Evolutionary conservation across 2,113 vertebrate species (phyloP).

Genomic region (Raphicerus campestris): DNA sequence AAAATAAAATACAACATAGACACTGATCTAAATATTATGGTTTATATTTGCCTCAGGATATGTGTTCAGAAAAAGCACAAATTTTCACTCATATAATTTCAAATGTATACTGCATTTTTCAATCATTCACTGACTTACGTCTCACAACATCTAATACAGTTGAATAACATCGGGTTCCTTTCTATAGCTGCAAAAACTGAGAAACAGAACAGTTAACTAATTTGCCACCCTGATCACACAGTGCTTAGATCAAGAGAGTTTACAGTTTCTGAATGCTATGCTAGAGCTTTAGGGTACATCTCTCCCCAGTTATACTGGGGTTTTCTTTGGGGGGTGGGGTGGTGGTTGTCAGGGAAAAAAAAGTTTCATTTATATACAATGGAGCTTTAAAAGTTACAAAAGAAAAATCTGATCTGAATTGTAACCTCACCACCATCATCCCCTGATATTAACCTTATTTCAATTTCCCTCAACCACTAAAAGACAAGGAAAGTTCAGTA

Average conservation of each 20-base stretch:
- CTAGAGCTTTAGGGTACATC: background rate
- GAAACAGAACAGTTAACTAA: background rate
- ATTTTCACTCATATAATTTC: background rate
- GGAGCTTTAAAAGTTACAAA: background rate
- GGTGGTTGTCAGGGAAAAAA: background rate
- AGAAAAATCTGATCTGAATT: background rate
- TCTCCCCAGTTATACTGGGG: background rate
- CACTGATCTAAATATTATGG: background rate
- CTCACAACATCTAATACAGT: slow-evolving; percentile 11
- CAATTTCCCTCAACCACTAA: background rate
- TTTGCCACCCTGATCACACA: background rate
- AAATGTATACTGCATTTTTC: slow-evolving; percentile 1
- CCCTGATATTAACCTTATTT: background rate
- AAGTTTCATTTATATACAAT: background rate
- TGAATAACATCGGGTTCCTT: background rate
- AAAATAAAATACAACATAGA: slow-evolving; percentile 30
- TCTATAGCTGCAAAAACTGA: slow-evolving; percentile 37
- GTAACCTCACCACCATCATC: background rate
- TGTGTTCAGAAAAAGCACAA: slow-evolving; percentile 16
- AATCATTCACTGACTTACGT: background rate
- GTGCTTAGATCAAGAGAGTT: background rate
- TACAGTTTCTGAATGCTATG: background rate
- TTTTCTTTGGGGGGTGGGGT: background rate
- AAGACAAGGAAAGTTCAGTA: background rate
- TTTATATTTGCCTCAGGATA: slow-evolving; percentile 22